Conservation (phyloP, 2,888 invertebrate species). For the Desoria tigrina region DNA sequence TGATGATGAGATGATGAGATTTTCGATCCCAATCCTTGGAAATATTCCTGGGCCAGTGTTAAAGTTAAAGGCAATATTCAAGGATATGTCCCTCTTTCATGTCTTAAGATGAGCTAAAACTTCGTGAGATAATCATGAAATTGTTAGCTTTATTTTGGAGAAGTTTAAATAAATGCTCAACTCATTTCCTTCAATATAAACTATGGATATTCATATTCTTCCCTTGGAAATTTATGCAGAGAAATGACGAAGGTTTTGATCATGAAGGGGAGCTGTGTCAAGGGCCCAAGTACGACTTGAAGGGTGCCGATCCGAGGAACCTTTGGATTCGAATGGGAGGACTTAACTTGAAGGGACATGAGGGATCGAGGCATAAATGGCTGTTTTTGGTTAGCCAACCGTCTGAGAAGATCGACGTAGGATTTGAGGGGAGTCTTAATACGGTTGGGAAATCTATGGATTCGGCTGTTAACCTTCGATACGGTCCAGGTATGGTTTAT, state of each 20-base stretch:
- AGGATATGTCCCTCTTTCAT: too few species aligned
- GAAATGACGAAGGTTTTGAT: constrained; percentile 47
- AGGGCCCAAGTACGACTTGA: constrained; percentile 37
- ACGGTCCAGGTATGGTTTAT: constrained; percentile 49
- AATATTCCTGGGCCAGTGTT: too few species aligned
- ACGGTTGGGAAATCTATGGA: constrained; percentile 52
- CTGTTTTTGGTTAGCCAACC: constrained; percentile 45
- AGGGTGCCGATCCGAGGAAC: constrained; percentile 42
- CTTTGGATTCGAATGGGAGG: constrained; percentile 39
- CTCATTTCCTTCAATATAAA: too few species aligned
- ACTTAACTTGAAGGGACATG: constrained; percentile 37
- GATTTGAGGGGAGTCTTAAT: constrained; percentile 45
- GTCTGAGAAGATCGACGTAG: constrained; percentile 49
- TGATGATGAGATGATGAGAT: too few species aligned
- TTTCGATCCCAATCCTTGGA: too few species aligned
- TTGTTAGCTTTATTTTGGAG: too few species aligned
- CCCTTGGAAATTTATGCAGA: constrained; percentile 21
- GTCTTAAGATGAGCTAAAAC: too few species aligned
- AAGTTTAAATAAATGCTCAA: too few species aligned
- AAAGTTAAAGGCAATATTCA: too few species aligned
- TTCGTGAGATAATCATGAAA: too few species aligned
- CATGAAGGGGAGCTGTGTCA: constrained; percentile 42
- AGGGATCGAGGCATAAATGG: constrained; percentile 37
- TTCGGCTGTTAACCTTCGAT: constrained; percentile 51
- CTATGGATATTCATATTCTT: too few species aligned